Evolutionary conservation across 2,113 vertebrate genomes (phyloP).

Genomic region (Sapayoa aenigma): DNA sequence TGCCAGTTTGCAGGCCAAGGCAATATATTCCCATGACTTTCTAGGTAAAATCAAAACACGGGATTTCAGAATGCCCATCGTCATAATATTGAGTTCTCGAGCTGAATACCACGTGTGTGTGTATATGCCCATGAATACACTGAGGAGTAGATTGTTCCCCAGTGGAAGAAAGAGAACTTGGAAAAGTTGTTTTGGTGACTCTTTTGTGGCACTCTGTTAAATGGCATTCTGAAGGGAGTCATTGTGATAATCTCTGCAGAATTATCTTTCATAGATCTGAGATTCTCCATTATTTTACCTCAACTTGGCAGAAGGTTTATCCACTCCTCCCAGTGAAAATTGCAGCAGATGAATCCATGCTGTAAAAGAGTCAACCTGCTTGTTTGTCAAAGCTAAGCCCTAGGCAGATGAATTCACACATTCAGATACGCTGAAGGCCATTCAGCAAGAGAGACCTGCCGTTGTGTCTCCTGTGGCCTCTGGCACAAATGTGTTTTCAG

Average conservation of each 20-base stretch:
- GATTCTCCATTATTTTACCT: neutral
- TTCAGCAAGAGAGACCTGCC: neutral
- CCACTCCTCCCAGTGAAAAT: neutral
- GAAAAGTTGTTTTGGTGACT: neutral
- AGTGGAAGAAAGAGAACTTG: neutral
- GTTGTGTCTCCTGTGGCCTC: neutral
- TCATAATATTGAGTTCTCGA: neutral
- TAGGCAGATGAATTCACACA: neutral
- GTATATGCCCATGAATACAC: neutral
- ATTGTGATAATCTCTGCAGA: neutral
- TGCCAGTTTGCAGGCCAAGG: neutral
- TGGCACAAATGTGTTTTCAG: neutral
- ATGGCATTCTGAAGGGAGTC: neutral
- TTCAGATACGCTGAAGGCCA: neutral
- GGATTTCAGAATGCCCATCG: neutral
- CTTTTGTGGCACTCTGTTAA: neutral
- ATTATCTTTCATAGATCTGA: neutral
- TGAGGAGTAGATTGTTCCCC: neutral
- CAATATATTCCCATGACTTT: neutral
- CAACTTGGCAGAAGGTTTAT: neutral
- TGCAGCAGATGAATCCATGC: neutral
- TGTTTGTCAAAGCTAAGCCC: neutral
- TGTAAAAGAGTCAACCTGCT: neutral
- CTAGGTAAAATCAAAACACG: neutral
- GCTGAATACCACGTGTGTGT: accelerated